phyloP scores from a whole-genome alignment of 1,140 invertebrate species.

The Laupala kohalensis region DNA sequence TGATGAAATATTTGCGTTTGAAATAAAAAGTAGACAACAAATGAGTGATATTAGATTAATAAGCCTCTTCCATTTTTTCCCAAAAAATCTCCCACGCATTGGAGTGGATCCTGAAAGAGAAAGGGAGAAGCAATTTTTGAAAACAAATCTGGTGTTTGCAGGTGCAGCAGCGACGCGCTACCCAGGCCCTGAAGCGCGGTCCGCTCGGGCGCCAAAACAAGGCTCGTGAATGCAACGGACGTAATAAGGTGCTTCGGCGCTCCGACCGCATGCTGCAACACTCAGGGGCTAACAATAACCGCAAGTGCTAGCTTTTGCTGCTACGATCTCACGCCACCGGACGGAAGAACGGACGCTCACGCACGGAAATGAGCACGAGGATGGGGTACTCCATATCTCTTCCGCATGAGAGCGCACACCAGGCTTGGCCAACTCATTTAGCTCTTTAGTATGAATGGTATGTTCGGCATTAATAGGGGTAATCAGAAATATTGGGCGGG shows the following conservation, averaged over 20 bases:
- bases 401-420: neutral
- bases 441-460: neutral
- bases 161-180: conserved; percentile 36
- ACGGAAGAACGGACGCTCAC: neutral
- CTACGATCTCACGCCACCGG: conserved; percentile 7
- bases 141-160: too few species aligned
- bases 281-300: conserved; percentile 56
- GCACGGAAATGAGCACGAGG: neutral
- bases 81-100: too few species aligned
- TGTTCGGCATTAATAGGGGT: neutral
- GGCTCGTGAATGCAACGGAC: conserved; percentile 44
- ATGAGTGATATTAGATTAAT: too few species aligned
- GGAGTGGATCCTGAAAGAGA: too few species aligned
- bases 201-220: conserved; percentile 49
- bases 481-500: neutral
- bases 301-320: conserved; percentile 43
- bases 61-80: too few species aligned
- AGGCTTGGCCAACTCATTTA: neutral
- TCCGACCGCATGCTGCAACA: conserved; percentile 45
- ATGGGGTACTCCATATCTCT: neutral
- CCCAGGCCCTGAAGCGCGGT: conserved; percentile 38
- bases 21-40: too few species aligned
- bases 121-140: too few species aligned
- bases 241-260: conserved; percentile 45
- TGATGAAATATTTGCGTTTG: too few species aligned